Percentiles rank a stretch among this genome's conserved stretches.
Evolutionary conservation across 2,113 vertebrate genomes (phyloP).

Genomic region (Regulus satrapa): DNA sequence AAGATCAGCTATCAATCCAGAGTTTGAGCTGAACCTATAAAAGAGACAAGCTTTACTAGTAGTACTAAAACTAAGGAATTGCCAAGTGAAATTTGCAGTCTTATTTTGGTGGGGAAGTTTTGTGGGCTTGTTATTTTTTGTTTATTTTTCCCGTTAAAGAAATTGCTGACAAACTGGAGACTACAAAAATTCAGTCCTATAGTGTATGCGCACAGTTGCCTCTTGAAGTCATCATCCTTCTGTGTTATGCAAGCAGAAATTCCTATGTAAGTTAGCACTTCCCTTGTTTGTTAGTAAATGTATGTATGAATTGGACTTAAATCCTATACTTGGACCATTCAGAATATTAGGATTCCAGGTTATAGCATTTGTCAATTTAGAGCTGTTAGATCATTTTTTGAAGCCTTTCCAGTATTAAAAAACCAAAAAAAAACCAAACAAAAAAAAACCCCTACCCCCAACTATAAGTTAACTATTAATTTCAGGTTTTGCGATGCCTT

Average conservation of each 20-base stretch:
- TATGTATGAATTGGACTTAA: neutral
- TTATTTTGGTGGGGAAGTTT: neutral
- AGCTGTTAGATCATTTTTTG: neutral
- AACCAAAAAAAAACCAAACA: no score
- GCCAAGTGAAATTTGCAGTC: neutral
- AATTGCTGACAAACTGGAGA: neutral
- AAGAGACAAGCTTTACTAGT: neutral
- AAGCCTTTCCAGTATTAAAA: neutral
- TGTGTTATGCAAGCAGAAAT: neutral
- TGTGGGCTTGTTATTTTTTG: neutral
- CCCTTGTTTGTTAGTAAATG: neutral
- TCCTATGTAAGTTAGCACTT: neutral
- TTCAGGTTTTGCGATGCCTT: neutral
- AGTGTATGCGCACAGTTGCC: neutral
- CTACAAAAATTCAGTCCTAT: neutral
- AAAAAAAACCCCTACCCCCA: accelerated
- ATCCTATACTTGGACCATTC: neutral
- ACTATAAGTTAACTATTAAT: neutral
- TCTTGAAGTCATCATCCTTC: neutral
- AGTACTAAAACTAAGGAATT: neutral
- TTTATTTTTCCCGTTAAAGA: neutral
- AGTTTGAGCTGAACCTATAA: neutral
- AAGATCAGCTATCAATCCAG: neutral
- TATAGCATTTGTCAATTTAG: neutral
- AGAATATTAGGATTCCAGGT: neutral